Base-by-base conservation (phyloP, 37 sponge, comb jelly and placozoan genomes). In the Dysidea cf. avara region DNA sequence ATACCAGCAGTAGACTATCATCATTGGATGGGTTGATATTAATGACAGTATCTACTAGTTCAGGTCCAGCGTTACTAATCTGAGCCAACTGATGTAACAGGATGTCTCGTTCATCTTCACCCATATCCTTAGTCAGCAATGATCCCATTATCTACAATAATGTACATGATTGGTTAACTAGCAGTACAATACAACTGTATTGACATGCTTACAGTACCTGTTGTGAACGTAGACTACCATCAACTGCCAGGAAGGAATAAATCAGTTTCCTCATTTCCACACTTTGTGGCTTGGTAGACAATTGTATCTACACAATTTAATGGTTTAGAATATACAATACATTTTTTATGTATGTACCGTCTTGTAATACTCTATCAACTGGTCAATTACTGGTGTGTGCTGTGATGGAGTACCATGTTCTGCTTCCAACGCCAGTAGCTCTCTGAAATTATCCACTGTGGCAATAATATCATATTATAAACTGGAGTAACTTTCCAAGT, bases 341-440 rank as follows among this genome's bases (percentile, higher is more conserved):
- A 40, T 16, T 1, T 18, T n/a, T 34, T 66, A 2, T 30, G 31
- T 24, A n/a, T n/a, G n/a, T n/a, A 83, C 83, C 76, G 66, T 65
- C 1, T 67, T 39, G n/a, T 75, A 69, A 38, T 75, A 75, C 31
- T 50, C 50, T 18, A 72, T 22, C 3, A 83, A 61, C 26, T 75
- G 62, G 7, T 46, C 7, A 28, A 68, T 20, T 21, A 40, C 76
- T 18, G 83, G 69, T 5, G 64, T 5, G 62, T 68, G 24, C 43
- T 69, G 76, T 51, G 76, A 69, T 20, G 68, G 68, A 9, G 76
- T 59, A 2, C 72, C 69, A 68, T 75, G 52, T 61, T 75, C 51
- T 49, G 60, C 51, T 61, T 83, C 83, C 40, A 75, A 53, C 26
- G 18, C n/a, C 48, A 83, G 25, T 62, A 83, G 70, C 7, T 75